phyloP scores from a whole-genome alignment of 2,113 vertebrate species.

The Megalops atlanticus region DNA sequence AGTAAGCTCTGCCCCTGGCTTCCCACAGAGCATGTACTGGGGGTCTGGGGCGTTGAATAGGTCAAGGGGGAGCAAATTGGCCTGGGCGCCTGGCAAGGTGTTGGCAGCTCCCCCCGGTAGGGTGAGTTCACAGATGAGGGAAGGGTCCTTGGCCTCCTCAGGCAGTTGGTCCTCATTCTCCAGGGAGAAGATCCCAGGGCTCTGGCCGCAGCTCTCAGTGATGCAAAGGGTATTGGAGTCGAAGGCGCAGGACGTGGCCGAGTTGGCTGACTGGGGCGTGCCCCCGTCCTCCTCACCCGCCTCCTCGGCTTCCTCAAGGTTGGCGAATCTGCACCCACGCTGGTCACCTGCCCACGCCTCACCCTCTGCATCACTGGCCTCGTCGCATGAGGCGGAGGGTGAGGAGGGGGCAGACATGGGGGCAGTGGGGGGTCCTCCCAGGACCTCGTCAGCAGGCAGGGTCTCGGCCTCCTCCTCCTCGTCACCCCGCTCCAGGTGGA shows the following conservation, averaged over 20 bases:
- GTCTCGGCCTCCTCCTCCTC: constrained; percentile 55
- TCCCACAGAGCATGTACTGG: constrained; percentile 62
- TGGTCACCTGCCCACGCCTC: constrained; percentile 38
- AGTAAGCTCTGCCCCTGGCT: constrained; percentile 34
- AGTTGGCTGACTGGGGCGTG: constrained; percentile 69
- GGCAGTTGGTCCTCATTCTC: constrained; percentile 67
- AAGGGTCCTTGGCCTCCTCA: constrained; percentile 63
- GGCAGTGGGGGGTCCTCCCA: constrained; percentile 57
- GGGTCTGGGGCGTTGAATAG: constrained; percentile 40
- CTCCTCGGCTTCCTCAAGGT: constrained; percentile 60
- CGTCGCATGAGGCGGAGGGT: constrained; percentile 68
- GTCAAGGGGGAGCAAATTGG: constrained; percentile 6
- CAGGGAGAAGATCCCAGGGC: constrained; percentile 75
- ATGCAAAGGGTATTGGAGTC: constrained; percentile 71
- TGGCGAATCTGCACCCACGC: constrained; percentile 45
- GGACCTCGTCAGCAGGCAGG: constrained; percentile 64
- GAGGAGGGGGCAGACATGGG: constrained; percentile 64
- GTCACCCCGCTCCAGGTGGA: constrained; percentile 48
- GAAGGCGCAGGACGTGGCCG: constrained; percentile 67
- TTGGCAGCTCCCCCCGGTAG: constrained; percentile 15
- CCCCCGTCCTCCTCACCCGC: constrained; percentile 40
- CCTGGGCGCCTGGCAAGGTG: neutral
- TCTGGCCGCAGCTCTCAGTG: constrained; percentile 72
- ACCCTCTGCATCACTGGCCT: constrained; percentile 71
- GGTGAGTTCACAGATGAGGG: constrained; percentile 46